Evolutionary conservation across 2,113 vertebrate species (phyloP).

Genomic region (Sapayoa aenigma): DNA sequence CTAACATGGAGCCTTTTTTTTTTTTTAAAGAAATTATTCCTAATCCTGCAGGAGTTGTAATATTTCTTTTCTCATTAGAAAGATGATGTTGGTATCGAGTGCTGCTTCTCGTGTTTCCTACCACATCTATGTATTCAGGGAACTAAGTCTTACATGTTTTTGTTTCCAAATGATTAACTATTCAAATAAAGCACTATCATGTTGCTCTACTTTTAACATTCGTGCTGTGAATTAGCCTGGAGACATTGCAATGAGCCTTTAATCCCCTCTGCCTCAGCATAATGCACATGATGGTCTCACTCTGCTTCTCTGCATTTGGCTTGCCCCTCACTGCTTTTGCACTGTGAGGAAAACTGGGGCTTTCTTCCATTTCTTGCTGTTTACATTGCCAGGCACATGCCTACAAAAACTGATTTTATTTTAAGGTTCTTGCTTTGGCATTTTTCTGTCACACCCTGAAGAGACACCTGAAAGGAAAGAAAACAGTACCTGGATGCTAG

Average conservation of each 20-base stretch:
- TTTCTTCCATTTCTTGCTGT: neutral
- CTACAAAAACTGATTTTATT: neutral
- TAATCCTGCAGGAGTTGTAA: neutral
- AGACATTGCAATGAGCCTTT: neutral
- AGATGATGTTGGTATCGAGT: neutral
- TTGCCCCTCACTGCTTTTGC: slow-evolving; percentile 23
- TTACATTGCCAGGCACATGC: neutral
- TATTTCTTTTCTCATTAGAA: slow-evolving; percentile 31
- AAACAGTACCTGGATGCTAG: slow-evolving; percentile 21
- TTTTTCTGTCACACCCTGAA: slow-evolving; percentile 1
- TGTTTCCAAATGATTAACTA: slow-evolving; percentile 44
- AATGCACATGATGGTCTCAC: accelerated
- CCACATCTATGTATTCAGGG: neutral
- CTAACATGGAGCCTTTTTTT: neutral
- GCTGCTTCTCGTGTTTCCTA: slow-evolving; percentile 10
- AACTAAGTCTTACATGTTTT: slow-evolving; percentile 3
- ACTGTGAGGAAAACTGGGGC: neutral
- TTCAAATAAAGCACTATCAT: slow-evolving; percentile 6
- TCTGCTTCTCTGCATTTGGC: neutral
- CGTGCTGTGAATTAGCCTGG: slow-evolving; percentile 18
- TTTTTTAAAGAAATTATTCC: neutral
- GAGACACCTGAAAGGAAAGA: slow-evolving; percentile 45
- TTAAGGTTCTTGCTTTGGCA: neutral
- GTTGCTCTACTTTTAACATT: neutral
- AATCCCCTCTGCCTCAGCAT: neutral